Evolutionary conservation across 2,113 vertebrate genomes (phyloP), one percentile per base, ranked within the genome.

Genomic region (Castor canadensis): DNA sequence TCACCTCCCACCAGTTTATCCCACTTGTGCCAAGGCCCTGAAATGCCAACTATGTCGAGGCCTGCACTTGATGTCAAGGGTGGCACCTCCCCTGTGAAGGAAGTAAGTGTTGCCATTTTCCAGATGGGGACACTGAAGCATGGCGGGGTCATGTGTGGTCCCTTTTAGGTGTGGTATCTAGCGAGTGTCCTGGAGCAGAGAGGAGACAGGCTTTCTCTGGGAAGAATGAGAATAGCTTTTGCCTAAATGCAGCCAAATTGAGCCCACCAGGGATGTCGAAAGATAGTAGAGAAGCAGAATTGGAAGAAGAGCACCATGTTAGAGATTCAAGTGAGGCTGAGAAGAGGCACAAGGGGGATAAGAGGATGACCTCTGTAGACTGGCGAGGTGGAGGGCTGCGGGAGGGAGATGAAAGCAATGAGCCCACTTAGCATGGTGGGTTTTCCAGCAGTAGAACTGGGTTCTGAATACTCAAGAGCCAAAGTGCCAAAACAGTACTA

Each of bases 41-140:
- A 97, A 95, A 97, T 97, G 97, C 96, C 97, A 97, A 95, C 96
- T n/a, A 97, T 95, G 95, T 97, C 96, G 0, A 96, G 96, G 52
- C 96, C 96, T 97, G 96, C 96, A 93, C 96, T 97, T 84, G 97
- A 97, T 88, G 96, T 97, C 94, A 97, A 97, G 47, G 96, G 96
- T 92, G 94, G 96, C 91, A 77, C 87, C 94, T 92, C 94, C 71
- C 93, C 97, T 67, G 84, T 22, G 43, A 97, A 97, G 88, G 97
- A 97, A 96, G 97, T 97, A 84, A 95, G 66, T 93, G 94, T 94
- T 28, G 32, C 47, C 71, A 28, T 81, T 95, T 96, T 93, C 66
- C 54, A 77, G 75, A 66, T 69, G 38, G 72, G 93, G 49, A 86
- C 58, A 56, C 38, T 49, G 28, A 85, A 35, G 60, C 79, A 32